A percentile compares a stretch with the other conserved stretches of the same genome.
Conservation (phyloP, 2,113 vertebrate genomes). For the Pteropus alecto region DNA sequence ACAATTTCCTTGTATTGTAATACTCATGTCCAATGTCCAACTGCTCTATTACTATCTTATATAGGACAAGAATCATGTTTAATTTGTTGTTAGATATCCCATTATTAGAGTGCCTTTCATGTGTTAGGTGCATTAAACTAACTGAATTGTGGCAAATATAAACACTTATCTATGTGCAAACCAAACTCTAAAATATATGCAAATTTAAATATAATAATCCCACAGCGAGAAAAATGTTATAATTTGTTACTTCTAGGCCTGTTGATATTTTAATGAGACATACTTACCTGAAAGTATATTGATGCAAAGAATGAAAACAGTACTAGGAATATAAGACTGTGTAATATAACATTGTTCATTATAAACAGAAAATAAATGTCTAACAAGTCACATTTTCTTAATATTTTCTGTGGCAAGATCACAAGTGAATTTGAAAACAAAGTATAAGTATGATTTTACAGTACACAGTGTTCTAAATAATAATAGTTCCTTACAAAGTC, state of each 20-base stretch:
- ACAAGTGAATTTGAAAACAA: slow-evolving; percentile 57
- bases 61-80: neutral
- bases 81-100: neutral
- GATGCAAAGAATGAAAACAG: slow-evolving; percentile 43
- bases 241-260: neutral
- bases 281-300: neutral
- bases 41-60: neutral
- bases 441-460: slow-evolving; percentile 60
- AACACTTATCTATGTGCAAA: slow-evolving; percentile 26
- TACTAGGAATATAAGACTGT: slow-evolving; percentile 20
- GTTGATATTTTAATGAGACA: slow-evolving; percentile 48
- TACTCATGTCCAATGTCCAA: neutral
- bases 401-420: slow-evolving; percentile 53
- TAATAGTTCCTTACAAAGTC: slow-evolving; percentile 70
- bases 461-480: slow-evolving; percentile 66
- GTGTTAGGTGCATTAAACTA: neutral
- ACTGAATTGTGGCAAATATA: slow-evolving; percentile 39
- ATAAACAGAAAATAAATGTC: slow-evolving; percentile 56
- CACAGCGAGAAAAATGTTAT: slow-evolving; percentile 25
- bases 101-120: neutral
- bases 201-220: slow-evolving; percentile 8
- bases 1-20: neutral
- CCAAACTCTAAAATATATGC: slow-evolving; percentile 8
- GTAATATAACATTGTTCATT: slow-evolving; percentile 7
- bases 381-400: slow-evolving; percentile 55